phyloP scores from a whole-genome alignment of 2,888 invertebrate species.

The Thereva unica region DNA sequence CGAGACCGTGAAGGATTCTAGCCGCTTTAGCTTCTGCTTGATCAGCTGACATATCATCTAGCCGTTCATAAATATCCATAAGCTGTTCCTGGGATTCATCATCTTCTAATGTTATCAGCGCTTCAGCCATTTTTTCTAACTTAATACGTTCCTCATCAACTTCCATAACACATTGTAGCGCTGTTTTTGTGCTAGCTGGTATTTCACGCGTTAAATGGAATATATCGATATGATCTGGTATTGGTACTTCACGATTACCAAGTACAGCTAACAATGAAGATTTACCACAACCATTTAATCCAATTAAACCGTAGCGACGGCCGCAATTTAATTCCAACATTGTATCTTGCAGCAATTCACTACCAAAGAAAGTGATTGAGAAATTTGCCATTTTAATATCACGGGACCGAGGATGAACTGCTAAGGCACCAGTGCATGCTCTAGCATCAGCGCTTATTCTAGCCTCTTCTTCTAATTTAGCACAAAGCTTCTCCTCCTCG shows the following conservation, averaged over 20 bases:
- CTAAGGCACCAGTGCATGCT: constrained; percentile 92
- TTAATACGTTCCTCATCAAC: constrained; percentile 93
- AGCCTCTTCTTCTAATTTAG: constrained; percentile 87
- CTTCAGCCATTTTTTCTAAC: constrained; percentile 90
- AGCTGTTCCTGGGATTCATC: constrained; percentile 94
- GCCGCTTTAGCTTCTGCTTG: constrained; percentile 94
- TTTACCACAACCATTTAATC: constrained; percentile 98
- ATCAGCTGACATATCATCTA: constrained; percentile 96
- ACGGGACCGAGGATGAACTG: constrained; percentile 92
- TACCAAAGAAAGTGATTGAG: constrained; percentile 97
- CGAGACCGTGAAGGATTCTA: constrained; percentile 93
- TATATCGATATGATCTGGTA: constrained; percentile 96
- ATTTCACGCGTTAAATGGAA: constrained; percentile 97
- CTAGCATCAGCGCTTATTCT: constrained; percentile 91
- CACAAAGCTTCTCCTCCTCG: constrained; percentile 75
- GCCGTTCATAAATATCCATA: constrained; percentile 95
- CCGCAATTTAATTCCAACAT: constrained; percentile 97
- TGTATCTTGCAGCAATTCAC: constrained; percentile 94
- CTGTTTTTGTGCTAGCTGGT: constrained; percentile 96
- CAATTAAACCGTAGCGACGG: constrained; percentile 93
- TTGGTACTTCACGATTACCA: constrained; percentile 92
- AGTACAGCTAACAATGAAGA: constrained; percentile 90
- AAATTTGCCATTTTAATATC: constrained; percentile 96
- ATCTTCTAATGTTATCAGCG: constrained; percentile 81
- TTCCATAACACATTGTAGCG: constrained; percentile 96